Evolutionary conservation across 2,113 vertebrate species (phyloP).

Genomic region (Bombycilla garrulus): DNA sequence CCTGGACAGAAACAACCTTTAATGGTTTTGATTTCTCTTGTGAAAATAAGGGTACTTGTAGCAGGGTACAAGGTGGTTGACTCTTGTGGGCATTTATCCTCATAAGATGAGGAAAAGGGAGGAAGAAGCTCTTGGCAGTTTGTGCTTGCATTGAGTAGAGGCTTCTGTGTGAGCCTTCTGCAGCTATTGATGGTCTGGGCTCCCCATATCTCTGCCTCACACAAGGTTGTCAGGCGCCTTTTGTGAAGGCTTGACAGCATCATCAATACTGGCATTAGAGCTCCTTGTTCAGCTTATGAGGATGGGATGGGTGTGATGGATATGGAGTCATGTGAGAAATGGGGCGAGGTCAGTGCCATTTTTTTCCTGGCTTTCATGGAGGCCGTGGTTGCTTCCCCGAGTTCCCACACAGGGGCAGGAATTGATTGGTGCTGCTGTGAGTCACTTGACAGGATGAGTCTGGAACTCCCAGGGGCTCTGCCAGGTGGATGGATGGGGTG

Average conservation of each 20-base stretch:
- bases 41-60: background rate
- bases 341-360: background rate
- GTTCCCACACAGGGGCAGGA: background rate
- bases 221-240: background rate
- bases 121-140: background rate
- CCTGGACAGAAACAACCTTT: background rate
- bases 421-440: background rate
- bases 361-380: background rate
- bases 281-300: background rate
- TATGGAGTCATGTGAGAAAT: background rate
- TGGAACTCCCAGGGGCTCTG: background rate
- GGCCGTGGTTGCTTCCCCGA: background rate
- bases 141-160: background rate
- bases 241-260: slow-evolving; percentile 26
- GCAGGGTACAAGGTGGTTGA: background rate
- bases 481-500: background rate
- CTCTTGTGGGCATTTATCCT: background rate
- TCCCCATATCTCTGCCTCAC: background rate
- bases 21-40: background rate
- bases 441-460: background rate
- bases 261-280: slow-evolving; percentile 30
- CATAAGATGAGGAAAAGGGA: background rate
- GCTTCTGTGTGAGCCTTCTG: background rate
- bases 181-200: background rate
- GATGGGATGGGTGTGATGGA: background rate